Conservation (phyloP, 2,113 vertebrate genomes). For the Cyrtonyx montezumae region DNA sequence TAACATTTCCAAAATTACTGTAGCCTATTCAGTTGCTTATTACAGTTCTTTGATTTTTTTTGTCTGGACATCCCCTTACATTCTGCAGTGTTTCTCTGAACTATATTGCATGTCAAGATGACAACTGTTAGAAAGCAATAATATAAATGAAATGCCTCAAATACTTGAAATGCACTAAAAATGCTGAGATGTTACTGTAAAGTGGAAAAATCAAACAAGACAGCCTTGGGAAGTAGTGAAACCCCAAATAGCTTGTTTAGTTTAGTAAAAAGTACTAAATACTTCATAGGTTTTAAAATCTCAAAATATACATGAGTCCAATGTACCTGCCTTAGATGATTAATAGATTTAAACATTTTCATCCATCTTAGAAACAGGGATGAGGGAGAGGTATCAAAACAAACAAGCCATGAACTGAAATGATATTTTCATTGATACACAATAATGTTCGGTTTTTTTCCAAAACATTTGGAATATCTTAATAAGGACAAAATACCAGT, state of each 20-base stretch:
- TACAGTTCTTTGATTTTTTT: not conserved
- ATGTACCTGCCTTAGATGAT: not conserved
- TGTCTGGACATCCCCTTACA: not conserved
- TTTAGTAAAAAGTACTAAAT: not conserved
- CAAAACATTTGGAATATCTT: not conserved
- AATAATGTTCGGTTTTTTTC: not conserved
- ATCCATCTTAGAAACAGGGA: not conserved
- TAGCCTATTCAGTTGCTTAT: not conserved
- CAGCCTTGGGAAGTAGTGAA: not conserved
- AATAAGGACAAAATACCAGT: not conserved
- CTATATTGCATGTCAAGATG: not conserved
- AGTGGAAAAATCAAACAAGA: not conserved
- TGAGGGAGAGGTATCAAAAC: not conserved
- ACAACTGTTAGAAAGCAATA: not conserved
- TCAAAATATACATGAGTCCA: not conserved
- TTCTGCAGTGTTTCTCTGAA: not conserved
- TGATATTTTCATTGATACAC: not conserved
- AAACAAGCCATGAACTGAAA: not conserved
- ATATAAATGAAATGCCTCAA: not conserved
- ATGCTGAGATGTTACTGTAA: not conserved
- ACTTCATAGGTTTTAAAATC: conserved; percentile 1
- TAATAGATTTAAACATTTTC: conserved; percentile 4
- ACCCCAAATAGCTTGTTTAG: not conserved
- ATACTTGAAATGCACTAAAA: not conserved
- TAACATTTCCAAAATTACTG: not conserved